Percentiles rank a stretch among this genome's conserved stretches.
Evolutionary conservation across 2,797 vertebrate species (phyloP).

Genomic region (Sebastes matsubarae): DNA sequence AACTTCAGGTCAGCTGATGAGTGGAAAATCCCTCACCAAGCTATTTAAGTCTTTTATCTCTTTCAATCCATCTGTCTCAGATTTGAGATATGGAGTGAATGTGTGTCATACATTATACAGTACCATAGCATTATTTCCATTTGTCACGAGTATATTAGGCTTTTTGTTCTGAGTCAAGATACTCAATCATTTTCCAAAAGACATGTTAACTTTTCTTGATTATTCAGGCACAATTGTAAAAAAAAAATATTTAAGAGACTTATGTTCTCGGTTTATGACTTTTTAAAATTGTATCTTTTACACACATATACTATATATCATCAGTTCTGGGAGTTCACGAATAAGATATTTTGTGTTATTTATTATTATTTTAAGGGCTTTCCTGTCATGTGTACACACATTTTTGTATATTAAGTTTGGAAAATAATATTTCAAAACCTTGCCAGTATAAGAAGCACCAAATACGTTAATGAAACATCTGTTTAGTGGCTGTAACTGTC

Average conservation of each 20-base stretch:
- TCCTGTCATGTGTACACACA: background rate
- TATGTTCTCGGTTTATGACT: background rate
- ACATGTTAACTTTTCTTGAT: background rate
- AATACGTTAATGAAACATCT: constrained; percentile 7
- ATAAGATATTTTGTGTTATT: background rate
- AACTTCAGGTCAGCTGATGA: background rate
- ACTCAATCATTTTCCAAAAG: background rate
- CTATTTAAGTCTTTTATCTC: background rate
- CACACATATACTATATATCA: background rate
- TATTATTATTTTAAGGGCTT: background rate
- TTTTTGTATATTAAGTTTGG: background rate
- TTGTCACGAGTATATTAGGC: background rate
- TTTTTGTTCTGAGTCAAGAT: background rate
- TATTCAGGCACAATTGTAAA: background rate
- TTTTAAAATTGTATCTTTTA: background rate
- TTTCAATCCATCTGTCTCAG: background rate
- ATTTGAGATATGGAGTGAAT: background rate
- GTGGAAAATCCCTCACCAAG: background rate
- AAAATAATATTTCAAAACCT: background rate
- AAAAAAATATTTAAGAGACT: background rate
- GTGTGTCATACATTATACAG: background rate
- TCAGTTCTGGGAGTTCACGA: background rate
- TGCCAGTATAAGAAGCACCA: background rate
- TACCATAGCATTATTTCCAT: background rate
- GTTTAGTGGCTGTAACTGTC: background rate